phyloP scores from a whole-genome alignment of 2,888 invertebrate species.

The Drosophila quasianomalipes region DNA sequence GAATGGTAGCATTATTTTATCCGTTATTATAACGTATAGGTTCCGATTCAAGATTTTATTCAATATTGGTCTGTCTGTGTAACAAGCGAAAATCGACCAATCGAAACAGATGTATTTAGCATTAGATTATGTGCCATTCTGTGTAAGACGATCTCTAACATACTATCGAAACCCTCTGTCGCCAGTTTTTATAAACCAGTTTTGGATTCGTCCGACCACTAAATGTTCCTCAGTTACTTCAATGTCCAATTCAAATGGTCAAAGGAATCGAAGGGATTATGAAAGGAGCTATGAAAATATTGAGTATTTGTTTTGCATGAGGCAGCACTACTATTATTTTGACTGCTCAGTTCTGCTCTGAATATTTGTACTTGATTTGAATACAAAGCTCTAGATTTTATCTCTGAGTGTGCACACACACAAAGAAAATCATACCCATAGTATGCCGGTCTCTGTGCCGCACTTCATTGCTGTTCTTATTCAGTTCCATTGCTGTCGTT shows the following conservation, averaged over 20 bases:
- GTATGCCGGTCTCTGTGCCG: slow-evolving; percentile 24
- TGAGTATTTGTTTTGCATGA: neutral
- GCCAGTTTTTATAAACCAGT: neutral
- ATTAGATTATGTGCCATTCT: neutral
- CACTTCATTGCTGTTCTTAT: slow-evolving; percentile 69
- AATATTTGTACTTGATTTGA: neutral
- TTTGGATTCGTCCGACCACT: neutral
- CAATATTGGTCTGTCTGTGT: neutral
- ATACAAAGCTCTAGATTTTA: neutral
- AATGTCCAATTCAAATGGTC: neutral
- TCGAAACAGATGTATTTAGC: neutral
- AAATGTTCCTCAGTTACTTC: neutral
- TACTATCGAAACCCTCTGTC: neutral
- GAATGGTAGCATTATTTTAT: no score
- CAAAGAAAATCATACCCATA: neutral
- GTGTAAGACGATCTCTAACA: no score
- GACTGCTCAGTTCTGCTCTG: neutral
- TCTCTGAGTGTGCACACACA: slow-evolving; percentile 4
- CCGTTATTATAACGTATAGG: no score
- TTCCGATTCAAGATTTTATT: neutral
- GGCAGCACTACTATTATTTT: neutral
- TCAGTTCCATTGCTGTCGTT: slow-evolving; percentile 66
- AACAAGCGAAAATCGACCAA: neutral
- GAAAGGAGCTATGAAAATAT: neutral
- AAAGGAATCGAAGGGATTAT: neutral